A percentile compares a stretch with the other conserved stretches of the same genome.
phyloP scores from a whole-genome alignment of 2,797 vertebrate species.

The Gallirallus australis region DNA sequence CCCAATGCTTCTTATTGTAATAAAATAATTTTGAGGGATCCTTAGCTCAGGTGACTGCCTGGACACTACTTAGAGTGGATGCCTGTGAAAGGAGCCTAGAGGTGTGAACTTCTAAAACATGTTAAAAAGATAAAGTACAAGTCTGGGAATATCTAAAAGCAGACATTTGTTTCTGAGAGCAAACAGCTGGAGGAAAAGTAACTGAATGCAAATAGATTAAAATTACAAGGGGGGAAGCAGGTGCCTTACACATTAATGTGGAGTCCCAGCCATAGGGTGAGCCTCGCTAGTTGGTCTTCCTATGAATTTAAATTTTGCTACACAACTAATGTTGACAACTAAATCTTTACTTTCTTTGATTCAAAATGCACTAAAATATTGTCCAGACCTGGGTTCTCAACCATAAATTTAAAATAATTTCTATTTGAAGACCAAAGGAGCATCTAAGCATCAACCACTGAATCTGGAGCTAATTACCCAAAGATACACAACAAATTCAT shows the following conservation, averaged over 20 bases:
- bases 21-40: neutral
- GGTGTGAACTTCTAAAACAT: neutral
- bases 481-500: neutral
- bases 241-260: neutral
- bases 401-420: neutral
- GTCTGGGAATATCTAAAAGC: conserved; percentile 29
- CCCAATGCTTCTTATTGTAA: neutral
- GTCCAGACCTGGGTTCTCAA: neutral
- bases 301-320: neutral
- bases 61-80: neutral
- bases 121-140: neutral
- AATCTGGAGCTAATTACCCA: neutral
- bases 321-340: neutral
- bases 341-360: neutral
- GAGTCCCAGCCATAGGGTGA: neutral
- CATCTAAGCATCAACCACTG: neutral
- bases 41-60: neutral
- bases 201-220: neutral
- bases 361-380: neutral
- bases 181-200: neutral
- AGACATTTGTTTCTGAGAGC: neutral
- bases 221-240: neutral
- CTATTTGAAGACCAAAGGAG: neutral
- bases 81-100: neutral
- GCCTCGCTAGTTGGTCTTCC: neutral